Evolutionary conservation across 1,140 invertebrate genomes (phyloP), one percentile per base, ranked within the genome.

Genomic region (Lineus longissimus): DNA sequence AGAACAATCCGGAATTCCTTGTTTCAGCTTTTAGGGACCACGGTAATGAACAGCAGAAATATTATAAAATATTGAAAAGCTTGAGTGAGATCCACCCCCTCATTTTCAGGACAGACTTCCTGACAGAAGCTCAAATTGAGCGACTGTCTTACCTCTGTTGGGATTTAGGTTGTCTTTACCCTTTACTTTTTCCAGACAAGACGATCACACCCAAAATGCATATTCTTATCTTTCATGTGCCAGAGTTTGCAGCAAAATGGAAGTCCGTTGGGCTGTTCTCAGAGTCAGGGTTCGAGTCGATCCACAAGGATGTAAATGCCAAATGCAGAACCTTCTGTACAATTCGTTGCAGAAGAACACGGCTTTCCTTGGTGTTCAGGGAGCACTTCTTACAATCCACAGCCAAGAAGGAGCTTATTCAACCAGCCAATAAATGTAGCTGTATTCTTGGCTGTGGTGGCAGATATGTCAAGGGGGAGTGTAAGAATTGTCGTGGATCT

Each of bases 181-280:
- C 47, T 19, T 23, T 9, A 19, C 19, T 27, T 19, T 51, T 51
- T 51, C 47, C 47, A n/a, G 47, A 51, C 47, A 51, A 19, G n/a
- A 51, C n/a, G 6, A 51, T 51, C 47, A 51, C 47, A 4, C 47
- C 47, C 19, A 51, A 51, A 51, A 7, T 51, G n/a, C 47, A 51
- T 27, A 51, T 51, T 6, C 47, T 51, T 9, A 51, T 51, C 4
- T 51, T 23, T 51, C 47, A 51, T 51, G 47, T 51, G 25, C 47
- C 47, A 51, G 47, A 51, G n/a, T 51, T 51, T 51, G 47, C 25
- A 4, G 19, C 19, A 23, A 4, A 9, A 9, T 51, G 47, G 47
- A 51, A n/a, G n/a, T 23, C 47, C 6, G 25, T 51, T 51, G 47
- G 47, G 9, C 9, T 51, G 47, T 51, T 51, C n/a, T 19, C 19